Percentiles rank a stretch among this genome's conserved stretches.
These are phyloP conservation scores for Lineus longissimus DNA, from an alignment of 1,140 invertebrate genomes.

Conservation along the genomic window DNA sequence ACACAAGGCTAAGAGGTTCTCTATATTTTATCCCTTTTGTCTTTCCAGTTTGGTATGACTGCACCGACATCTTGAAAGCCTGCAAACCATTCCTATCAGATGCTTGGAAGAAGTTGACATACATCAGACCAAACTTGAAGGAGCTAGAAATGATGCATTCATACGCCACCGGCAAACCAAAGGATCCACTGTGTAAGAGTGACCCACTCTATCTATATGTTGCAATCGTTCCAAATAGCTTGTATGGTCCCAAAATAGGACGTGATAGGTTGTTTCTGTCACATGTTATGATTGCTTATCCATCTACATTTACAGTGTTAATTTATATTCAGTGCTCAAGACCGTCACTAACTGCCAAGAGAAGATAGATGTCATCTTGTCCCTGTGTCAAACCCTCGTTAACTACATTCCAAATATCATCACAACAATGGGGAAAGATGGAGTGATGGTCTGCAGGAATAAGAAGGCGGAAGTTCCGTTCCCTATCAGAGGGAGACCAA, in stretches of 20 bases:
- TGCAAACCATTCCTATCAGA: slow-evolving; percentile 58
- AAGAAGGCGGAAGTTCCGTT: neutral
- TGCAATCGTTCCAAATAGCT: too few relatives aligned
- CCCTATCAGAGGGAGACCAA: neutral
- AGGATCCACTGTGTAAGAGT: neutral
- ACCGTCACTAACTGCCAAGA: slow-evolving; percentile 18
- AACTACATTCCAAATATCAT: slow-evolving; percentile 17
- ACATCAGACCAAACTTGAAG: slow-evolving; percentile 68
- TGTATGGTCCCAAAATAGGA: too few relatives aligned
- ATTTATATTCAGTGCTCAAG: slow-evolving; percentile 23
- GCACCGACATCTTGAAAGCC: slow-evolving; percentile 63
- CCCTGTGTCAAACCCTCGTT: neutral
- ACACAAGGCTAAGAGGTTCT: too few relatives aligned
- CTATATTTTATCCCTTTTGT: too few relatives aligned
- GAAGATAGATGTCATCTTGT: slow-evolving; percentile 12
- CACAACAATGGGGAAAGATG: slow-evolving; percentile 40
- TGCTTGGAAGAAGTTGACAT: slow-evolving; percentile 57
- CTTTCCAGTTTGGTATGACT: slow-evolving; percentile 67
- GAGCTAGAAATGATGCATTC: slow-evolving; percentile 59
- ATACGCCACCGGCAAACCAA: neutral
- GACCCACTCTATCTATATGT: too few relatives aligned
- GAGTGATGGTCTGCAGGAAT: slow-evolving; percentile 30
- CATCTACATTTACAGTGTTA: too few relatives aligned
- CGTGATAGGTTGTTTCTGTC: too few relatives aligned
- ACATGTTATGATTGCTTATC: too few relatives aligned